phyloP scores from a whole-genome alignment of 1,140 invertebrate genomes.

The Panulirus ornatus region DNA sequence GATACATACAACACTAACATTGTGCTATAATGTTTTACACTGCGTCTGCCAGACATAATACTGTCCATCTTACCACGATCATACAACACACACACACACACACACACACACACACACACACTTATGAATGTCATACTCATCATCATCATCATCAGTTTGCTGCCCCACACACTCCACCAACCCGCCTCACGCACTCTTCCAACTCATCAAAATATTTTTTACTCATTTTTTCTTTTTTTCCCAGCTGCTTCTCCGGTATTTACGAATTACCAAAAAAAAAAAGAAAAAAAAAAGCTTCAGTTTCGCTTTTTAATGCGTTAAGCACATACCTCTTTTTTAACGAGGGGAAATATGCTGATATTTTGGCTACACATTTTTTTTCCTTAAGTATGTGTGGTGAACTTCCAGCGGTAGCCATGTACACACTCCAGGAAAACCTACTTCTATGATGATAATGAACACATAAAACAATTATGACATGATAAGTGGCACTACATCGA shows the following conservation, averaged over 20 bases:
- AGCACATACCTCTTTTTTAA: background rate
- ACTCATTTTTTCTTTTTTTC: background rate
- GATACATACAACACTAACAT: no score
- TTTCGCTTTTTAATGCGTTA: conserved; percentile 2
- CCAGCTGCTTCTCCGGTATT: background rate
- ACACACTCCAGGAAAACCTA: conserved; percentile 34
- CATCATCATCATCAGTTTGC: no score
- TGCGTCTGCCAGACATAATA: no score
- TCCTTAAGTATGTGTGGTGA: no score
- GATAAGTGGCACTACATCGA: conserved; percentile 34
- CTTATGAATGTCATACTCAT: no score
- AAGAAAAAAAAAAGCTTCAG: conserved; percentile 1
- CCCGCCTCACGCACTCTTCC: background rate
- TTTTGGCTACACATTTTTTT: conserved; percentile 3
- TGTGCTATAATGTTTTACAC: no score
- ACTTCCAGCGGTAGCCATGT: conserved; percentile 4
- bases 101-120: no score
- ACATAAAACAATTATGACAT: conserved; percentile 24
- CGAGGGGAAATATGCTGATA: conserved; percentile 16
- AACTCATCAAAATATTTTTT: background rate
- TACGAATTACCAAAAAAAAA: background rate
- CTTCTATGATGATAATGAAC: conserved; percentile 57
- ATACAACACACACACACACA: no score
- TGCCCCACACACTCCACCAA: no score
- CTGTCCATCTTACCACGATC: no score